phyloP scores from a whole-genome alignment of 2,113 vertebrate genomes.

The Burhinus oedicnemus region DNA sequence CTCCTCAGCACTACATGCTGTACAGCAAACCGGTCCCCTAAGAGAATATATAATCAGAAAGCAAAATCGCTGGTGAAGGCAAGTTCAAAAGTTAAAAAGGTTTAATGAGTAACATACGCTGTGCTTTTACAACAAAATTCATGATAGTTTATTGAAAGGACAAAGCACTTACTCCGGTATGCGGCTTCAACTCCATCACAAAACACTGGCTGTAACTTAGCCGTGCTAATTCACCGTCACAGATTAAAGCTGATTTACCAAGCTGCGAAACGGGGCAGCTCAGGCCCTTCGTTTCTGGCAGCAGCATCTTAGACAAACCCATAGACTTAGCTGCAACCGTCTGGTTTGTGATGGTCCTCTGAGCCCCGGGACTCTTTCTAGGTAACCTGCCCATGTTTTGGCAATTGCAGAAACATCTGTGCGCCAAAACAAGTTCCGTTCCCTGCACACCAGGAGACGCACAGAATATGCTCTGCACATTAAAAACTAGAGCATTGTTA shows the following conservation, averaged over 20 bases:
- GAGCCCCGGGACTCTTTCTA: background rate
- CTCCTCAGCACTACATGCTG: background rate
- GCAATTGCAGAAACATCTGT: background rate
- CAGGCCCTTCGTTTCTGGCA: background rate
- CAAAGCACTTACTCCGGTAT: background rate
- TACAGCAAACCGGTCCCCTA: background rate
- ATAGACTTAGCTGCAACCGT: fast-evolving
- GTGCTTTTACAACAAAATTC: background rate
- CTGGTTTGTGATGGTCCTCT: background rate
- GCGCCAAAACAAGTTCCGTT: background rate
- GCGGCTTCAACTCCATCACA: background rate
- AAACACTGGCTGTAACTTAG: background rate
- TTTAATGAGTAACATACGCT: background rate
- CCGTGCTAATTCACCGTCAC: fast-evolving
- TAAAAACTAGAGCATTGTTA: background rate
- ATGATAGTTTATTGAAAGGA: fast-evolving
- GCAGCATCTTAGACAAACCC: background rate
- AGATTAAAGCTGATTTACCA: background rate
- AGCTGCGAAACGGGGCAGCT: fast-evolving
- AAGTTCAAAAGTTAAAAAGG: background rate
- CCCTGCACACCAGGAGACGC: background rate
- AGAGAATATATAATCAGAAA: background rate
- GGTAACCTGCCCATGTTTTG: background rate
- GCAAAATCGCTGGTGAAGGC: background rate
- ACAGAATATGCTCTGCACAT: background rate